Evolutionary conservation across 2,113 vertebrate species (phyloP), one percentile per base, ranked within the genome.

Genomic region (Geococcyx californianus): DNA sequence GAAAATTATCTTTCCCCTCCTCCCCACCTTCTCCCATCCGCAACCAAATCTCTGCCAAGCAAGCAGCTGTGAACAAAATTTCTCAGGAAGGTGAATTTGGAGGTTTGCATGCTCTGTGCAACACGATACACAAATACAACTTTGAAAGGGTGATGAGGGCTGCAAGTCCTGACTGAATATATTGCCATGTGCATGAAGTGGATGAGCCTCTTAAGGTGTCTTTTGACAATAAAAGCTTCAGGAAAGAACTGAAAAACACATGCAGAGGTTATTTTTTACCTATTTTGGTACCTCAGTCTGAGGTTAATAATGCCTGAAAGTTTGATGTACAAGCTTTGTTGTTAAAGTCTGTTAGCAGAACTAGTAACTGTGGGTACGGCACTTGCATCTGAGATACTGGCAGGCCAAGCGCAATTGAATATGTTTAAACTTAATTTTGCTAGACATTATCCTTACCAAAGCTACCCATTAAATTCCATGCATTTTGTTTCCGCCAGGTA

Each of bases 61-160:
- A 52, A 93, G 95, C 97, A 96, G 93, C 96, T 97, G 95, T 67
- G 75, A 91, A 42, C 80, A 84, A n/a, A 96, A 87, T 51, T 88
- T 96, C 91, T 90, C 92, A 88, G 91, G 63, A 60, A 85, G 92
- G 89, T 42, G 77, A 68, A 70, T 90, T 34, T 90, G 49, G 51
- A 44, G 74, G 87, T 92, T 87, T 66, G 69, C 70, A 38, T 84
- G 84, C 51, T 73, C 56, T 31, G 23, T 79, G 69, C 36, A 93
- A 75, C 80, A 75, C 83, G 56, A 83, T 45, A 26, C 73, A 56
- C 62, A 81, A 58, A 73, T 38, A 25, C 40, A 73, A 49, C 51
- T 87, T 68, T 29, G 34, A n/a, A 73, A 49, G 49, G 44, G 36
- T 29, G 7, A 26, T 36, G 52, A 75, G 56, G 33, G 49, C 3